Percentiles rank a stretch among this genome's conserved stretches.
Conservation (phyloP, 2,888 invertebrate genomes). For the Ellobium chinense region DNA sequence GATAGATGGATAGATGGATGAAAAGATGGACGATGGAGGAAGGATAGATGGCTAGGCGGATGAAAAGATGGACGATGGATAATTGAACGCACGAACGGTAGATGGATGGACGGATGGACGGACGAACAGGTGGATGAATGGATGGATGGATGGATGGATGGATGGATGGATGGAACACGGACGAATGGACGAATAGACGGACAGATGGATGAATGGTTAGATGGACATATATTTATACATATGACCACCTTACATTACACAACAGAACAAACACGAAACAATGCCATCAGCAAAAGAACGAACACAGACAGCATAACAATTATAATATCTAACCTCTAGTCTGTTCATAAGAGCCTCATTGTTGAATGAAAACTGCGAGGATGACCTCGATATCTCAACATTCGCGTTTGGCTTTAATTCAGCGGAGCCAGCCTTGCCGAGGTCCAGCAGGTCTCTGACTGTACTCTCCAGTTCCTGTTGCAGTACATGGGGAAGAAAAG, state of each 20-base stretch:
- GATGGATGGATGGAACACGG: too few species aligned
- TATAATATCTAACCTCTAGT: constrained; percentile 10
- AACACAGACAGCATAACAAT: neutral
- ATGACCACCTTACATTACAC: too few species aligned
- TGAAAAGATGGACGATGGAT: too few species aligned
- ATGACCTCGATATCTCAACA: neutral
- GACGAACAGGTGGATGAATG: neutral
- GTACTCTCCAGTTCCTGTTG: constrained; percentile 49
- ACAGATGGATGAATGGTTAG: neutral
- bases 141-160: neutral
- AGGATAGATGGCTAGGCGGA: neutral
- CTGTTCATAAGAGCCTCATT: constrained; percentile 13
- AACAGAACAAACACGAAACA: too few species aligned
- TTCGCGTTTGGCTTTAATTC: too few species aligned
- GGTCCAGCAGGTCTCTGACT: constrained; percentile 29
- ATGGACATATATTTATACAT: neutral
- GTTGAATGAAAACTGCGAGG: neutral
- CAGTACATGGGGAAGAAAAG: too few species aligned
- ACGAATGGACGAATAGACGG: neutral
- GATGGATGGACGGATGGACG: neutral
- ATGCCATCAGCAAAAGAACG: too few species aligned
- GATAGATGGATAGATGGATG: neutral
- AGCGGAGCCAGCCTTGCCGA: neutral
- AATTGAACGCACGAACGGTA: too few species aligned
- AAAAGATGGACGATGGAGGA: neutral